Evolutionary conservation across 2,113 vertebrate species (phyloP), one percentile per base, ranked within the genome.

Genomic region (Ovibos moschatus): DNA sequence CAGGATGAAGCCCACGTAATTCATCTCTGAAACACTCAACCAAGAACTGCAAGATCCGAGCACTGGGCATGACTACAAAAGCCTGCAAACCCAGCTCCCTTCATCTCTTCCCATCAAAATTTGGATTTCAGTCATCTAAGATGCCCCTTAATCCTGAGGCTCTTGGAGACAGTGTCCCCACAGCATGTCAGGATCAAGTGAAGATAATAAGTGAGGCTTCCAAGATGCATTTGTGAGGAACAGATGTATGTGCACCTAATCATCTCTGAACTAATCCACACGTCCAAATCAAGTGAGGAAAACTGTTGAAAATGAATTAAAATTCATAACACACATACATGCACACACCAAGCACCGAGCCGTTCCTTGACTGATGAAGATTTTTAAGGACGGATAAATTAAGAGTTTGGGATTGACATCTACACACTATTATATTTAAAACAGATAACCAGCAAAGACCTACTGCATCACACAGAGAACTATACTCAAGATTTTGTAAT

Each of bases 161-260:
- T 36, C 33, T 50, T 27, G n/a, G 19, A 94, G 17, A 40, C 1
- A 82, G 30, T 40, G n/a, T 33, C 1, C 25, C 33, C 16, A 4
- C 3, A 74, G 40, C 7, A 19, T 1, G 27, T 21, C 28, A 45
- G 13, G 25, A 50, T 51, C 47, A 74, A 74, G 43, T 84, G 53
- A 83, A 51, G n/a, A 23, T 36, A 62, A 57, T 4, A 19, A 11
- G 9, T 7, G 45, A 78, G 79, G 16, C 30, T 6, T 33, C 19
- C 13, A 50, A n/a, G 51, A 89, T 21, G 27, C 1, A 3, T 40
- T 47, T 15, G 13, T 12, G 14, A 50, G 25, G 14, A 94, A 60
- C 1, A 6, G 30, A 64, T 6, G 14, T 30, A 64, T 30, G 15
- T 27, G 7, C 2, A 25, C 17, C 27, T 6, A 0, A 1, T 36